Evolutionary conservation across 2,797 vertebrate genomes (phyloP).

Genomic region (Manis javanica): DNA sequence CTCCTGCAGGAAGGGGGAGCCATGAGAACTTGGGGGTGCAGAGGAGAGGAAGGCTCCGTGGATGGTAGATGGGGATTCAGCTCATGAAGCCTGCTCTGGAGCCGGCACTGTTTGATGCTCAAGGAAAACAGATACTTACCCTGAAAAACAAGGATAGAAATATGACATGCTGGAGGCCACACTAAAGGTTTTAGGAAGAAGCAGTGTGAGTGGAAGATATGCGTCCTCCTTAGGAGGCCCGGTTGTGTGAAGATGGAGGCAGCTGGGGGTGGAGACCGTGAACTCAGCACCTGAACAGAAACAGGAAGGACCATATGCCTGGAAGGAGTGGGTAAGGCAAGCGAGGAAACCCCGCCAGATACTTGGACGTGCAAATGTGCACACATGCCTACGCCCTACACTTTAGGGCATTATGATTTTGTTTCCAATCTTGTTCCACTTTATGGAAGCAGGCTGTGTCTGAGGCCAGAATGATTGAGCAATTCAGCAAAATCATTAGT

Average conservation of each 20-base stretch:
- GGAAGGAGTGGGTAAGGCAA: neutral
- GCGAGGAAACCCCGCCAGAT: neutral
- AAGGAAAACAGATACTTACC: neutral
- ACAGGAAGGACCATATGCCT: neutral
- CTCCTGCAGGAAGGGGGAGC: neutral
- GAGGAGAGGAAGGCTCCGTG: neutral
- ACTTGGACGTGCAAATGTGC: neutral
- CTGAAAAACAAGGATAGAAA: neutral
- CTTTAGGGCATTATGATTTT: neutral
- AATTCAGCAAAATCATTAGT: neutral
- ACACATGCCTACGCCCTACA: neutral
- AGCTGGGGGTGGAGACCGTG: neutral
- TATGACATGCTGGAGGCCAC: fast-evolving
- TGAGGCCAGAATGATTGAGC: neutral
- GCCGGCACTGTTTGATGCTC: neutral
- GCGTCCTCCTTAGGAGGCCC: neutral
- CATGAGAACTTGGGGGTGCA: neutral
- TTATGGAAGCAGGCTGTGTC: neutral
- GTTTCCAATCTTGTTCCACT: neutral
- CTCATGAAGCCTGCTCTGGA: neutral
- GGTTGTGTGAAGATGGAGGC: neutral
- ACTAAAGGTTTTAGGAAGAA: neutral
- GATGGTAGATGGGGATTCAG: fast-evolving
- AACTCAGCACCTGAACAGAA: neutral
- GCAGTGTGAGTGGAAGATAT: neutral